Evolutionary conservation across 2,888 invertebrate species (phyloP).

Genomic region (Luperina nickerlii): DNA sequence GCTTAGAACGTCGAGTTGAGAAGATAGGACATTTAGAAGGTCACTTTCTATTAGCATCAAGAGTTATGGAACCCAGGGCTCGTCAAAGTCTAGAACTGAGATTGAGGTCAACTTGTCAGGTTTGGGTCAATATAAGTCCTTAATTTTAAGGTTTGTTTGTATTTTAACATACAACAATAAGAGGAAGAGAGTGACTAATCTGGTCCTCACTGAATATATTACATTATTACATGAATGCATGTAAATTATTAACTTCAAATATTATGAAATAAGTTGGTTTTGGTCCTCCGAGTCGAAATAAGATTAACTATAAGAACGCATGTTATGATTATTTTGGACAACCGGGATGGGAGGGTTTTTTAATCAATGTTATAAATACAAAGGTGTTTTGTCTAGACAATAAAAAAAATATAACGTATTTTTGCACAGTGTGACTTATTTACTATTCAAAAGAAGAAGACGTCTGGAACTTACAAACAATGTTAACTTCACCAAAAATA

Average conservation of each 20-base stretch:
- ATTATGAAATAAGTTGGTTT: conserved; percentile 39
- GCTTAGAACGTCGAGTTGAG: neutral
- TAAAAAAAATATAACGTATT: neutral
- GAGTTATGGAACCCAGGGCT: neutral
- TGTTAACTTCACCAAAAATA: conserved; percentile 39
- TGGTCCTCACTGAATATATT: conserved; percentile 41
- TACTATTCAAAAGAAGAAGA: neutral
- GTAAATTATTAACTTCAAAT: conserved; percentile 26
- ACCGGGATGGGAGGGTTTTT: neutral
- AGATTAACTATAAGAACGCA: conserved; percentile 40
- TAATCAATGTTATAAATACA: neutral
- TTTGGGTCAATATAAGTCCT: conserved; percentile 21
- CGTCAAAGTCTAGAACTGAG: neutral
- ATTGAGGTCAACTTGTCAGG: neutral
- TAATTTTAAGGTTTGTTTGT: conserved; percentile 27
- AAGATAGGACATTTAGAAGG: neutral
- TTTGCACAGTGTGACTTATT: conserved; percentile 34
- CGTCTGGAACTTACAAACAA: conserved; percentile 24
- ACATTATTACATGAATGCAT: conserved; percentile 46
- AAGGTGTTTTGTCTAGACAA: neutral
- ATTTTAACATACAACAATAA: conserved; percentile 32
- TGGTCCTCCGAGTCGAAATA: conserved; percentile 31
- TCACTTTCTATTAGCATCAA: neutral
- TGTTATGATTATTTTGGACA: conserved; percentile 31
- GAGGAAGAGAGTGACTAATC: conserved; percentile 42